Evolutionary conservation across 2,888 invertebrate genomes (phyloP), one percentile per base, ranked within the genome.

Genomic region (Diaphora mendica): DNA sequence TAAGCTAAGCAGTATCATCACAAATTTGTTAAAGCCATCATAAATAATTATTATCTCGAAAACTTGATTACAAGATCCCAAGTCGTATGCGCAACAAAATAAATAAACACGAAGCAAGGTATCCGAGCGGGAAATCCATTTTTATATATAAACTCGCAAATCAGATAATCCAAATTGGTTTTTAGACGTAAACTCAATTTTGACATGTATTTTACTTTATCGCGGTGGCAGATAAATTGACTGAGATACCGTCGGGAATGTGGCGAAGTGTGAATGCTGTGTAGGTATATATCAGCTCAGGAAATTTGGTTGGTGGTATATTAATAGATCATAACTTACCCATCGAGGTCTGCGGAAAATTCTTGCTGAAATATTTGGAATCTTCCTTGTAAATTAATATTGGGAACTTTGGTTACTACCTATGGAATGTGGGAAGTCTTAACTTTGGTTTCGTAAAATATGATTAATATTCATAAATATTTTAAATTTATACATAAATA

Each of bases 111-210:
- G 76, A 74, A 84, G 77, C 84, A 79, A 77, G 79, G 81, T 82
- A 85, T 83, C 82, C 83, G 72, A 74, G 76, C 78, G 76, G 82
- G 81, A 85, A 87, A 88, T 84, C 85, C 89, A 88, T 89, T 90
- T 90, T 90, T 88, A 86, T 91, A 90, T 90, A 92, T 91, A 93
- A 91, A 91, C 91, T 93, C 90, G 88, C 91, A 92, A 93, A 94
- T 94, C 94, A 91, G 95, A 94, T 94, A 94, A 94, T 94, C 93
- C 92, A 92, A 95, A 95, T 94, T 94, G 94, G 92, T 93, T 94
- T 93, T 93, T 94, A 94, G 93, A 91, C 92, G 94, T 89, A 92
- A 93, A 94, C 93, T 94, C 94, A 91, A 93, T 94, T 94, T 91
- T 93, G 93, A 92, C 93, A 91, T 92, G 93, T 93, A 94, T 92